These are phyloP conservation scores for Muntiacus reevesi DNA, from an alignment of 2,113 vertebrate genomes.

Conservation along the genomic window DNA sequence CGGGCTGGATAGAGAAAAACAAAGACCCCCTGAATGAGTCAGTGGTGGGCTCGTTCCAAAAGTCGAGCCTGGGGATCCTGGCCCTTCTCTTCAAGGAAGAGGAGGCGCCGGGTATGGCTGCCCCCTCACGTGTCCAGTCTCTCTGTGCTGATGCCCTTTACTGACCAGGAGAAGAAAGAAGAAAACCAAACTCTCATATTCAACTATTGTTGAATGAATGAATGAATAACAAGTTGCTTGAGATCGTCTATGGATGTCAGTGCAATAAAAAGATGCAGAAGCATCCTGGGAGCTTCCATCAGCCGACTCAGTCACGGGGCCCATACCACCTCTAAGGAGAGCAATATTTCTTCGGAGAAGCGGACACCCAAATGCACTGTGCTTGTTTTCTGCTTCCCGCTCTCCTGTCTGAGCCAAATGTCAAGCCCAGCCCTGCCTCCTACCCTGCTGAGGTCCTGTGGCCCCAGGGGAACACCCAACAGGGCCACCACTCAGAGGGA, in stretches of 20 bases:
- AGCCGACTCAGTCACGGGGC: background rate
- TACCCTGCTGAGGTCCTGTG: background rate
- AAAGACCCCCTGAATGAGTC: conserved; percentile 64
- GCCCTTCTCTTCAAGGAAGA: conserved; percentile 68
- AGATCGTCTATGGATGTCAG: background rate
- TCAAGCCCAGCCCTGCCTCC: background rate
- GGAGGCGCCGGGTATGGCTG: conserved; percentile 38
- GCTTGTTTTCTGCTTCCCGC: background rate
- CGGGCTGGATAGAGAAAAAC: conserved; percentile 70
- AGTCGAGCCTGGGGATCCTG: background rate
- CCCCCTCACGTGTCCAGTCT: background rate
- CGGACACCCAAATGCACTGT: background rate
- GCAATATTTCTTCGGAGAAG: background rate
- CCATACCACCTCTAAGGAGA: background rate
- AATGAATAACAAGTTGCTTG: background rate
- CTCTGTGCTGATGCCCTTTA: background rate
- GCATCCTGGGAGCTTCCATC: background rate
- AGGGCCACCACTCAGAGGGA: background rate
- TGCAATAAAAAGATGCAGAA: background rate
- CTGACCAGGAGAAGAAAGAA: background rate
- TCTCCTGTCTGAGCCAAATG: background rate
- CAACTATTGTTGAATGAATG: background rate
- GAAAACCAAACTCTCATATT: background rate
- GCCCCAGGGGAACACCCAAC: background rate
- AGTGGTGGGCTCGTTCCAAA: conserved; percentile 66